These are phyloP conservation scores for Nesospiza acunhae DNA, from an alignment of 2,113 vertebrate species.

Conservation along the genomic window DNA sequence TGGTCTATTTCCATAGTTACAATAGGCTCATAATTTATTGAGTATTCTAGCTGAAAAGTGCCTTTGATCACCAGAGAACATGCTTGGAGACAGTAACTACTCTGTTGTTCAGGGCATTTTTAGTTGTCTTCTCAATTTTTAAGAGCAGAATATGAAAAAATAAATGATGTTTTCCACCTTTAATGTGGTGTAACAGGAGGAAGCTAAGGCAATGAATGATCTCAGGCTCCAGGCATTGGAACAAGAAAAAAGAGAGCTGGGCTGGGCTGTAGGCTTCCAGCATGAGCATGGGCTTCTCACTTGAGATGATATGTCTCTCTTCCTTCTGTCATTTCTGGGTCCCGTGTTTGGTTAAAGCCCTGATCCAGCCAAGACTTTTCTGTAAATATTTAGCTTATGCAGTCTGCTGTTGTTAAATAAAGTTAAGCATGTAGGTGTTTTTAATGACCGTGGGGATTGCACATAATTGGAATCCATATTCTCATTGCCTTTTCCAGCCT, in stretches of 20 bases:
- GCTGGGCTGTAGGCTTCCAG: background rate
- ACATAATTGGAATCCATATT: background rate
- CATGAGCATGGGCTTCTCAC: background rate
- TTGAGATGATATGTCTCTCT: background rate
- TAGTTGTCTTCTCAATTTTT: background rate
- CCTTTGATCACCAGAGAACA: background rate
- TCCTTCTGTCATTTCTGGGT: background rate
- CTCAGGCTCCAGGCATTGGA: background rate
- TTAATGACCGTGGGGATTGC: background rate
- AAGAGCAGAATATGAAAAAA: background rate
- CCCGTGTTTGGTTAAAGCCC: constrained; percentile 16
- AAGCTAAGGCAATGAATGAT: background rate
- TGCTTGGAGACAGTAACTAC: background rate
- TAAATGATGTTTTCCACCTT: background rate
- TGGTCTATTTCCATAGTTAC: background rate
- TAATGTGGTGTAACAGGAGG: background rate
- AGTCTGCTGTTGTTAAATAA: constrained; percentile 38
- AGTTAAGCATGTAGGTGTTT: constrained; percentile 39
- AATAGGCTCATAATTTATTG: background rate
- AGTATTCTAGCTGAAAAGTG: background rate
- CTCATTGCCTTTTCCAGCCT: background rate
- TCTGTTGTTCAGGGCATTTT: background rate
- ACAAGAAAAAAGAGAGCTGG: background rate
- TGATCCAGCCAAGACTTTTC: constrained; percentile 23
- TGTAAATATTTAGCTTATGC: constrained; percentile 41